Percentiles rank a stretch among this genome's conserved stretches.
Evolutionary conservation across 2,888 invertebrate species (phyloP).

Genomic region (Catocala fraxini): DNA sequence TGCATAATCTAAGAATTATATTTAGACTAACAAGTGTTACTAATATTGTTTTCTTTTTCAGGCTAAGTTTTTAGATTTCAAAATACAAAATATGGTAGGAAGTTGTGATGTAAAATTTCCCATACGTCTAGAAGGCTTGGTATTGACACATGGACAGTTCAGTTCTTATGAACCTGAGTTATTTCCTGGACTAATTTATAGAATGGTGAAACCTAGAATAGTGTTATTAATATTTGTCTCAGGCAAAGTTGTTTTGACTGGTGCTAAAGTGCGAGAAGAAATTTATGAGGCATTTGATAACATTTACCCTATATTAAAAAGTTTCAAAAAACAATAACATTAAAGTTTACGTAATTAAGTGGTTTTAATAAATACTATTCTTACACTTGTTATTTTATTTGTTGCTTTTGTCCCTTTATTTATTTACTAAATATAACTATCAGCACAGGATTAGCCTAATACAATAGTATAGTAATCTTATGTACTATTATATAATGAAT

Average conservation of each 20-base stretch:
- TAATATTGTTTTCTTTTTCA: slow-evolving; percentile 67
- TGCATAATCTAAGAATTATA: too few relatives aligned
- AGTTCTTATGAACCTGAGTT: slow-evolving; percentile 98
- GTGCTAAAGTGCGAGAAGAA: slow-evolving; percentile 97
- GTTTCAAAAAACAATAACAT: slow-evolving; percentile 94
- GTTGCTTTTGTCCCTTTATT: background rate
- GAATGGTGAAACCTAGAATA: slow-evolving; percentile 99
- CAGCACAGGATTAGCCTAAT: too few relatives aligned
- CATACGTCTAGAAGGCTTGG: slow-evolving; percentile 91
- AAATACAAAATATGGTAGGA: slow-evolving; percentile 94
- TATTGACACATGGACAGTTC: slow-evolving; percentile 92
- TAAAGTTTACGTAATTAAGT: slow-evolving; percentile 18
- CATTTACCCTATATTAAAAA: slow-evolving; percentile 98
- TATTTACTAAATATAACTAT: background rate
- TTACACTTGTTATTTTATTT: slow-evolving; percentile 27
- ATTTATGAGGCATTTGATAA: slow-evolving; percentile 98
- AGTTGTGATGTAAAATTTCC: slow-evolving; percentile 94
- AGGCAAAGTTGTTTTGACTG: slow-evolving; percentile 99
- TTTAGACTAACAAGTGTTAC: background rate
- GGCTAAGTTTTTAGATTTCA: slow-evolving; percentile 94
- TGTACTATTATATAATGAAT: too few relatives aligned
- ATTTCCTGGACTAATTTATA: slow-evolving; percentile 99
- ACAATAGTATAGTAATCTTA: too few relatives aligned
- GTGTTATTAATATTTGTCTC: slow-evolving; percentile 99
- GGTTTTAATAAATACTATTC: slow-evolving; percentile 33